Base-by-base conservation (phyloP, 2,888 invertebrate species). In the Heteropelma amictum region DNA sequence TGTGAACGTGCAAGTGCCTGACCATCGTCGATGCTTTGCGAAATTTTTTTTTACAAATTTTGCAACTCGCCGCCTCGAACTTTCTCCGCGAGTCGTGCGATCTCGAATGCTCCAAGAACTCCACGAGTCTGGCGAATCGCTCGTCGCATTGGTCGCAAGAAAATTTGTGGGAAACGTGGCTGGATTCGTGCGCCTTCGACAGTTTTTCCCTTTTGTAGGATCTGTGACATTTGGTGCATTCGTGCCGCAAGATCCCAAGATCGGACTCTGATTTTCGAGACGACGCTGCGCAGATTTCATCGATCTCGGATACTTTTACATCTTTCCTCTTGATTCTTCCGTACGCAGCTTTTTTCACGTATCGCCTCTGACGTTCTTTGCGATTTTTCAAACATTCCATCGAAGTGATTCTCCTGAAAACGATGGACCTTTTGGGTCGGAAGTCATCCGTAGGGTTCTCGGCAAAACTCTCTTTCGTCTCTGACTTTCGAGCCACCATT, bases 11-110 rank as follows among this genome's bases (percentile, higher is more conserved):
- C 54, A 87, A 78, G 38, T 87, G 87, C 54, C 86, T 80, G 1
- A 87, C 83, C 86, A 87, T 85, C 2, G 86, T 86, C 8, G 84
- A 80, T 0, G 76, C 77, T 77, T 85, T 87, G 6, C 82, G 78
- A 61, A 87, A 87, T 67, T 65, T 83, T 64, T 85, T 87, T 5
- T 85, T 78, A 30, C 87, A 87, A 61, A 87, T 86, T 49, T 78
- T 81, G 56, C 87, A 87, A 19, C 40, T 65, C 10, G 83, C 81
- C 5, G 82, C 77, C 10, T 80, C 73, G 2, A 72, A 56, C 70
- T 82, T 85, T 1, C 77, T 78, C 19, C 81, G 81, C 3, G 65
- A 60, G 21, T 75, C 72, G 8, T 84, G 84, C 4, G 78, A 12
- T 67, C 83, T 81, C 1, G 49, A 45, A 51, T 84, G 83, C 23